Evolutionary conservation across 1,140 invertebrate species (phyloP), one percentile per base, ranked within the genome.

Genomic region (Drosophila oshimai): DNA sequence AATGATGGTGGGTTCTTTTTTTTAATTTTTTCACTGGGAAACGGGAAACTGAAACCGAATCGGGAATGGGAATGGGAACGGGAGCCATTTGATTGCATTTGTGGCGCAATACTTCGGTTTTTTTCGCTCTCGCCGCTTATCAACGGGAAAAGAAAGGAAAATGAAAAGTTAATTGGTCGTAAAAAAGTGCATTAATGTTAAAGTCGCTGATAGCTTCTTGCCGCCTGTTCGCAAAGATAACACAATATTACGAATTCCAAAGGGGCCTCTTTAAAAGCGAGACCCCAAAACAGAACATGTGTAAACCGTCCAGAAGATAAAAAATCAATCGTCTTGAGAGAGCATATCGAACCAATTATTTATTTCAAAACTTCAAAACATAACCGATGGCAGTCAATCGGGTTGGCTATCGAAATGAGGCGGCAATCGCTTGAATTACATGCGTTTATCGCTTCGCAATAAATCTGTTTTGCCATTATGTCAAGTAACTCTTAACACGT

Each of bases 141-240:
- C 67, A 49, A 39, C 17, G 44, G 3, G 24, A 50, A 61, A 61
- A 31, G 45, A 57, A 71, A 71, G 20, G 45, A 58, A 71, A 72
- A 69, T 44, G 17, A 50, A 74, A 60, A 55, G 53, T 62, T 29
- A 74, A 79, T 79, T 73, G 68, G 70, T 73, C 74, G 34, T 77
- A 58, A 77, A 77, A 75, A 60, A 68, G 45, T 47, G 53, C 65
- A 69, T 42, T 37, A 49, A 54, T 47, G 70, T 65, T 71, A 29
- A 74, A 68, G 47, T 29, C 45, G 60, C 58, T 79, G 70, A 79
- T 76, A 79, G 55, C 61, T 55, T 34, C 34, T 36, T 12, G 20
- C 61, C 18, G 42, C 18, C 13, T 28, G 26, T 64, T 36, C 18
- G 24, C 33, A 12, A 46, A 36, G 60, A 67, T 65, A 67, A 65